Base-by-base conservation (phyloP, 2,797 vertebrate species). In the Tokudaia tokunoshimensis region DNA sequence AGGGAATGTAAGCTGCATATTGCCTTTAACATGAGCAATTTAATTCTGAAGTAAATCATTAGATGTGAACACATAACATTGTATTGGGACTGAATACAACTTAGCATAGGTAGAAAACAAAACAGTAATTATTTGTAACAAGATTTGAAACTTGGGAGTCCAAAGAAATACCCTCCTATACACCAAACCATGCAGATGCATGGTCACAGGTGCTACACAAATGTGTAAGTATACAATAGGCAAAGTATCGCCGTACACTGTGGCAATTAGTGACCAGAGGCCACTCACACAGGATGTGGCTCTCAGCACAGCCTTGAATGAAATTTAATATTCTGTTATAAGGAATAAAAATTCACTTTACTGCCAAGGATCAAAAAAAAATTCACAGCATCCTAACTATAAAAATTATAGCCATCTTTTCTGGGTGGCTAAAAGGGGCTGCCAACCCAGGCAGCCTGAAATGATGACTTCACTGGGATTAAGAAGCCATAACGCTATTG, bases 271-370 rank as follows among this genome's bases (percentile, higher is more conserved):
- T 80, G 78, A 91, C 74, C 47, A 93, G 70, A 93, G 31, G n/a
- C 78, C 94, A 93, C 89, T 65, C 72, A 97, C 41, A 82, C 44
- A 41, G 91, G 78, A 70, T 85, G 72, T 61, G 41, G 44, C 63
- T 90, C 95, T 85, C 29, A 74, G 92, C 89, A 86, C 22, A 94
- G 94, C 9, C 22, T 47, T 76, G 20, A 76, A 88, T 84, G 79
- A 96, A 94, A 78, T 81, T 76, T 85, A 76, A 72, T 81, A 95
- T 95, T 91, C 92, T 59, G 72, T 52, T 79, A 90, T 82, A 37
- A 96, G 37, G 19, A 96, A 89, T 89, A 83, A 97, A 95, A 93
- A 88, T 70, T 70, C 22, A 80, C 37, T 93, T 91, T 92, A 96
- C 31, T 94, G 44, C 34, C 24, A 50, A 92, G 8, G 47, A 96